phyloP scores from a whole-genome alignment of 2,888 invertebrate species.

The Byasa hedistus region DNA sequence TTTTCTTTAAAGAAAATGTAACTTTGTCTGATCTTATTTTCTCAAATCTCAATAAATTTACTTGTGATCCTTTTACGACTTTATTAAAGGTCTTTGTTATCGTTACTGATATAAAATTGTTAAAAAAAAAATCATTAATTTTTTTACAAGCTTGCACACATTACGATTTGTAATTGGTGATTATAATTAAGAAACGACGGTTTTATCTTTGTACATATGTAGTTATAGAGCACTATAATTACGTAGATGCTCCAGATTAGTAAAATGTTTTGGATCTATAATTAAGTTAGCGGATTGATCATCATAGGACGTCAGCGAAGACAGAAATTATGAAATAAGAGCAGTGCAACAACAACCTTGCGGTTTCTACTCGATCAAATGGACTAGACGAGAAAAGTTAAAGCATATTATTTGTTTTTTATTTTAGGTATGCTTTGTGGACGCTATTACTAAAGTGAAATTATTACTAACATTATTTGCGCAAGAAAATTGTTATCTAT shows the following conservation, averaged over 20 bases:
- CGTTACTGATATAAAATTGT: too few species aligned
- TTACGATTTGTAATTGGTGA: too few species aligned
- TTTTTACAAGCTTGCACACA: too few species aligned
- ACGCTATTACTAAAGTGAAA: background rate
- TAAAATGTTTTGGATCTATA: constrained; percentile 3
- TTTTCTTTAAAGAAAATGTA: background rate
- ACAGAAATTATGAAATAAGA: constrained; percentile 24
- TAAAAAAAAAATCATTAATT: too few species aligned
- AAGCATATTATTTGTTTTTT: constrained; percentile 4
- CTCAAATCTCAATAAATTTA: background rate
- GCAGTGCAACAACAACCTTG: constrained; percentile 25
- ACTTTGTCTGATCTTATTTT: background rate
- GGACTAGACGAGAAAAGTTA: constrained; percentile 12
- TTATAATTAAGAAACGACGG: background rate
- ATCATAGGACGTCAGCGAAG: constrained; percentile 6
- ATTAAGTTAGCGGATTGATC: constrained; percentile 7
- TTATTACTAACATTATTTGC: background rate
- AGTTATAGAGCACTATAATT: constrained; percentile 1
- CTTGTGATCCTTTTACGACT: background rate
- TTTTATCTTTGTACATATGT: background rate
- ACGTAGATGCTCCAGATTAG: background rate
- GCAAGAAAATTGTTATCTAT: too few species aligned
- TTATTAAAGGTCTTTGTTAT: background rate
- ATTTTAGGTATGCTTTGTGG: background rate
- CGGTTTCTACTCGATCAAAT: constrained; percentile 28